Percentiles rank a stretch among this genome's conserved stretches.
phyloP scores from a whole-genome alignment of 2,113 vertebrate species.

The Chloropsis hardwickii region DNA sequence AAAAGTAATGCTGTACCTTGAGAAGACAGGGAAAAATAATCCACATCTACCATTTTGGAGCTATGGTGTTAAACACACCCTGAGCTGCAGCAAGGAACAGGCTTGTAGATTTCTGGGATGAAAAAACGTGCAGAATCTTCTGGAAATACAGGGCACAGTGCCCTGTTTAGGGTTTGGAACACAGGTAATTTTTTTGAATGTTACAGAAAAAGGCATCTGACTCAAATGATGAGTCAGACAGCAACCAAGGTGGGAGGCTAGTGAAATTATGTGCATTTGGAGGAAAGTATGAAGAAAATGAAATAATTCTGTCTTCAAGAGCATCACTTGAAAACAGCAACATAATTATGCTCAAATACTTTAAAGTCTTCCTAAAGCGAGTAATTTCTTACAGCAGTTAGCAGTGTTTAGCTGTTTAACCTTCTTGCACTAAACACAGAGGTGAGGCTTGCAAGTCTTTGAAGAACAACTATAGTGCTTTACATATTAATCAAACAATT shows the following conservation, averaged over 20 bases:
- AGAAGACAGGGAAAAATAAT: not conserved
- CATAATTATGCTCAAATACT: not conserved
- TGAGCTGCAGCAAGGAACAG: not conserved
- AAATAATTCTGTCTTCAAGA: not conserved
- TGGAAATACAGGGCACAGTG: not conserved
- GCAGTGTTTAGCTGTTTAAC: not conserved
- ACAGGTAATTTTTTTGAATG: not conserved
- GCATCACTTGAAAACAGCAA: not conserved
- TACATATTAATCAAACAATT: not conserved
- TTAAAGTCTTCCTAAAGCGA: not conserved
- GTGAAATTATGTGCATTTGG: not conserved
- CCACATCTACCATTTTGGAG: not conserved
- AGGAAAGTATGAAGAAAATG: not conserved
- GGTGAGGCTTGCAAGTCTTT: not conserved
- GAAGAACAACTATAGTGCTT: not conserved
- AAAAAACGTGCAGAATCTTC: not conserved
- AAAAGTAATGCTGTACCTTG: not conserved
- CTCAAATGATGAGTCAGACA: not conserved
- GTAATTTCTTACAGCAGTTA: not conserved
- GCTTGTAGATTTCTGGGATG: not conserved
- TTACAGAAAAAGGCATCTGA: not conserved
- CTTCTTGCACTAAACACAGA: not conserved
- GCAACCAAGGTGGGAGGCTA: not conserved
- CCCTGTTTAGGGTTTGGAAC: not conserved
- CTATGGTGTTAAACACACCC: not conserved